A percentile compares a stretch with the other conserved stretches of the same genome.
These are phyloP conservation scores for Thalpophila matura DNA, from an alignment of 2,888 invertebrate genomes.

Conservation along the genomic window DNA sequence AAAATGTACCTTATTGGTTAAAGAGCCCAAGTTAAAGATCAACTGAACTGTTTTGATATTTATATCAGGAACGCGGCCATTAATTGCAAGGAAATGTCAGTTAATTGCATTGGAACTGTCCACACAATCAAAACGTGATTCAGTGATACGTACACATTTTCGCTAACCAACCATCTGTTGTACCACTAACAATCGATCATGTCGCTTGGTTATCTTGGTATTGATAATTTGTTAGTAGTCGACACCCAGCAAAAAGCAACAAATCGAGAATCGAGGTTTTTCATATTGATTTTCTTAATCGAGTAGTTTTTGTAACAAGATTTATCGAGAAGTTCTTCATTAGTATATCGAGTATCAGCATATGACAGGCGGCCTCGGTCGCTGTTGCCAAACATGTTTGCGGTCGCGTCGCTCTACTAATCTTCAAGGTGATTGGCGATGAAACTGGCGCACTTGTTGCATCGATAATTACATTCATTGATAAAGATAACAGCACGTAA, in stretches of 20 bases:
- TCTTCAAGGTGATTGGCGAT: slow-evolving; percentile 79
- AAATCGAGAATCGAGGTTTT: background rate
- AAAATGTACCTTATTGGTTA: too few species aligned
- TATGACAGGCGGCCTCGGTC: slow-evolving; percentile 68
- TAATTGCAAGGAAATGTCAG: too few species aligned
- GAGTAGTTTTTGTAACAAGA: slow-evolving; percentile 6
- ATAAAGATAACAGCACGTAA: slow-evolving; percentile 56
- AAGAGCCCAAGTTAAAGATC: too few species aligned
- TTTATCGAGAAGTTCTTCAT: slow-evolving; percentile 1
- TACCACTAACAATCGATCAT: background rate
- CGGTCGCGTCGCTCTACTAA: slow-evolving; percentile 85
- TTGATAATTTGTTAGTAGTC: background rate
- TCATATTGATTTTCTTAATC: background rate
- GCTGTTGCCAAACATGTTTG: slow-evolving; percentile 83
- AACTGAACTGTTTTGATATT: too few species aligned
- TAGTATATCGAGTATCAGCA: slow-evolving; percentile 31
- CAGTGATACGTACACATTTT: background rate
- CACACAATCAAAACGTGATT: too few species aligned
- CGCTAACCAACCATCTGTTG: background rate
- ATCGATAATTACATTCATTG: slow-evolving; percentile 59
- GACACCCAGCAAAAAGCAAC: background rate
- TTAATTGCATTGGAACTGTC: too few species aligned
- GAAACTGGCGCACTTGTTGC: slow-evolving; percentile 57
- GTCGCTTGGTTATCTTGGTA: background rate
- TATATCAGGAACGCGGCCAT: too few species aligned